These are phyloP conservation scores for silkworm (Bombyx mori) DNA, from an alignment of 1,140 invertebrate species.

Conservation along the genomic window DNA sequence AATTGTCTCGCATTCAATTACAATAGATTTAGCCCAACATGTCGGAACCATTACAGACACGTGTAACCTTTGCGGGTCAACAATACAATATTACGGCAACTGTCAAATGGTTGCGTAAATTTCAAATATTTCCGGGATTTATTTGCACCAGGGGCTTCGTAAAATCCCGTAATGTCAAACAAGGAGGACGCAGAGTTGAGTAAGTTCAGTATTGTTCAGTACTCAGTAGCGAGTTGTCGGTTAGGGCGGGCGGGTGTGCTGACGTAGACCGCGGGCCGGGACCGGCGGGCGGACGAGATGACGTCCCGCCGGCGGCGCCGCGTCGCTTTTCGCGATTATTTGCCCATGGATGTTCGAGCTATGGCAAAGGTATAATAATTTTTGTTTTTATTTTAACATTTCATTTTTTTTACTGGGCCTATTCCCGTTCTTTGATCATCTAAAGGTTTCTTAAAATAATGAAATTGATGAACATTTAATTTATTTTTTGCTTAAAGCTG, in stretches of 20 bases:
- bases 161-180: conserved; percentile 17
- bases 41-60: too few relatives aligned
- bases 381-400: background rate
- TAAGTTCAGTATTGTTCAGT: too few relatives aligned
- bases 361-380: conserved; percentile 55
- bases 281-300: conserved; percentile 33
- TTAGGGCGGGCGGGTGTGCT: conserved; percentile 7
- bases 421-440: too few relatives aligned
- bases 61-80: too few relatives aligned
- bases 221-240: too few relatives aligned
- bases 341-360: conserved; percentile 58
- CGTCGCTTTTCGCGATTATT: conserved; percentile 62
- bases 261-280: conserved; percentile 9
- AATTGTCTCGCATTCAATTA: too few relatives aligned
- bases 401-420: too few relatives aligned
- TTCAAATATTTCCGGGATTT: conserved; percentile 11
- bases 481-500: too few relatives aligned
- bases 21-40: too few relatives aligned
- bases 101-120: conserved; percentile 4
- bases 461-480: too few relatives aligned
- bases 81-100: too few relatives aligned
- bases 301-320: conserved; percentile 53
- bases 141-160: conserved; percentile 9
- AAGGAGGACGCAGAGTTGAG: conserved; percentile 3
- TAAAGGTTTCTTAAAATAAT: too few relatives aligned